Conservation (phyloP, 1,140 invertebrate genomes). For the Drosophila ogumai region DNA sequence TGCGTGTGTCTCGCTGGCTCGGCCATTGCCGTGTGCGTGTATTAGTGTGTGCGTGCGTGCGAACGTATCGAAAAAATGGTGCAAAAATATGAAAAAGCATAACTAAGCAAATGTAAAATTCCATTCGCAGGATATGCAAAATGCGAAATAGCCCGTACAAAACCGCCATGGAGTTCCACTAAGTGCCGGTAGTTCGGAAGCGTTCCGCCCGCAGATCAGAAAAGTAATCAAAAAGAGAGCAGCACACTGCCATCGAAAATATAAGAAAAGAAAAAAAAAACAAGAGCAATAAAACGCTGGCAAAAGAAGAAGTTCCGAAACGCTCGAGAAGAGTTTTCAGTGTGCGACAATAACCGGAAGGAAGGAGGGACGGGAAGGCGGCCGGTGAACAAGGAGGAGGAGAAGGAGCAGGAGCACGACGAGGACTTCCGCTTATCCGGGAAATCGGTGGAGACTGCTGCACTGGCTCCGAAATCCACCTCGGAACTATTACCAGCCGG, state of each 20-base stretch:
- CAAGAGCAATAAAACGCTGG: constrained; percentile 65
- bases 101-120: constrained; percentile 62
- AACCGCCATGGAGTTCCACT: constrained; percentile 53
- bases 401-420: constrained; percentile 17
- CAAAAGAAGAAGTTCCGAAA: constrained; percentile 21
- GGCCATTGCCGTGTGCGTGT: constrained; percentile 61
- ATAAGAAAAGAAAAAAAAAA: constrained; percentile 39
- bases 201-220: constrained; percentile 18
- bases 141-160: constrained; percentile 43
- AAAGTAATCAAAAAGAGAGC: constrained; percentile 21
- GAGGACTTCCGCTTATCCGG: constrained; percentile 39
- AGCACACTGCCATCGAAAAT: constrained; percentile 42
- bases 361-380: background rate
- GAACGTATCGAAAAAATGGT: constrained; percentile 85
- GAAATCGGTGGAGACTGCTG: constrained; percentile 23
- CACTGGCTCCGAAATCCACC: constrained; percentile 37
- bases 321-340: constrained; percentile 46
- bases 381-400: constrained; percentile 8
- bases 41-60: constrained; percentile 79
- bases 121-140: constrained; percentile 68
- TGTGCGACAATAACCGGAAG: constrained; percentile 35
- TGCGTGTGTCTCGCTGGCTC: constrained; percentile 56
- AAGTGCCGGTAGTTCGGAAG: constrained; percentile 37
- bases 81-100: constrained; percentile 81
- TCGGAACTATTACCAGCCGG: constrained; percentile 40